Conservation (phyloP, 2,113 vertebrate species). For the Holacanthus passer region DNA sequence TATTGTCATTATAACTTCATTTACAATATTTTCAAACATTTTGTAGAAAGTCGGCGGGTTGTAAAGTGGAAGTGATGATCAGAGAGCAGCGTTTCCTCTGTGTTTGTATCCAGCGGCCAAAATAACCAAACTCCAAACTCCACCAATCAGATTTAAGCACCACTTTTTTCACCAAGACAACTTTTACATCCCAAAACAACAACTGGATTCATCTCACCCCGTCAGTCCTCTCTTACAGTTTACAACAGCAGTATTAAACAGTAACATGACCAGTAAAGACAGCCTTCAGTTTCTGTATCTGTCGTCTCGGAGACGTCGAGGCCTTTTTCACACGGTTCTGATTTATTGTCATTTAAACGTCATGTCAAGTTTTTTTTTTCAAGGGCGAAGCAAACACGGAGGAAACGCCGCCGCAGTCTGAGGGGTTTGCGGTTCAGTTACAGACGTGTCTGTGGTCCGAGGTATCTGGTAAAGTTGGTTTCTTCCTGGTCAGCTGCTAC, state of each 20-base stretch:
- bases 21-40: conserved; percentile 50
- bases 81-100: conserved; percentile 19
- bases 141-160: background rate
- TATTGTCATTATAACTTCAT: conserved; percentile 27
- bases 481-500: conserved; percentile 20
- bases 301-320: no score
- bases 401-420: conserved; percentile 27
- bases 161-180: background rate
- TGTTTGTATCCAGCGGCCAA: background rate
- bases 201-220: background rate
- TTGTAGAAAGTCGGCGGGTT: conserved; percentile 27
- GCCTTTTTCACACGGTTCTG: no score
- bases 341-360: background rate
- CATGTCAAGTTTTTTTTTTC: background rate
- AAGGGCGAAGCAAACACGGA: background rate
- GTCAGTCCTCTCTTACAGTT: background rate
- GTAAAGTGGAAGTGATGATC: conserved; percentile 6
- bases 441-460: conserved; percentile 29
- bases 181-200: background rate
- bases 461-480: conserved; percentile 29
- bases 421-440: conserved; percentile 41
- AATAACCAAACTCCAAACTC: background rate
- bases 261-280: background rate
- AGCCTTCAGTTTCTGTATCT: background rate
- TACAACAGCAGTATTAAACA: background rate